Evolutionary conservation across 2,888 invertebrate genomes (phyloP), one percentile per base, ranked within the genome.

Genomic region (Kryphioiulus occultus): DNA sequence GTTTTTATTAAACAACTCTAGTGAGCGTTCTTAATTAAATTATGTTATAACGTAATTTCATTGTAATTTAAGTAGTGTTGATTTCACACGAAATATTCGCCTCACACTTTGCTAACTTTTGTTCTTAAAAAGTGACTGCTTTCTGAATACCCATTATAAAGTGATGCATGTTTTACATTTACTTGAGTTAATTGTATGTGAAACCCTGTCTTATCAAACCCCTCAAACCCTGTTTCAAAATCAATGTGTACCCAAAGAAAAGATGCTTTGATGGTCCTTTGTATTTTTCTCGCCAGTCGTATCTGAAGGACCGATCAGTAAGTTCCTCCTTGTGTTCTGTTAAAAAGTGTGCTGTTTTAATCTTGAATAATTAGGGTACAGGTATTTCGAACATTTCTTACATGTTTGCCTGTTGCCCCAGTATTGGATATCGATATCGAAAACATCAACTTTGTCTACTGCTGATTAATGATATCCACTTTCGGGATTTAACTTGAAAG

Each of bases 301-400:
- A 44, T 42, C 86, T 22, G 86, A 86, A 86, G 86, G 86, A 86
- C 47, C 22, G n/a, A 86, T n/a, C 86, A 86, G 86, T 86, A 86
- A 86, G 86, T 86, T 85, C 39, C 15, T 85, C 85, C 22, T 82
- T 82, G 82, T 82, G 82, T 82, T 82, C 9, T 82, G 82, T 82
- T 10, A 82, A 82, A 82, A 82, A 82, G 15, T n/a, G 10, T 26
- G 82, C 30, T 26, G 82, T 82, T 82, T 82, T n/a, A 30, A 10
- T 82, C 10, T 47, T 47, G 15, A 47, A 10, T 17, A 15, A 47
- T 17, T 10, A 47, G 5, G 1, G 17, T 15, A 5, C 47, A 47
- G 2, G 47, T 10, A 47, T 47, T 1, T 10, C 47, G 10, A 47
- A 1, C 4, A 15, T 47, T 47, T 47, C 47, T n/a, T n/a, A n/a